Evolutionary conservation across 2,113 vertebrate species (phyloP).

Genomic region (Oryzias celebensis): DNA sequence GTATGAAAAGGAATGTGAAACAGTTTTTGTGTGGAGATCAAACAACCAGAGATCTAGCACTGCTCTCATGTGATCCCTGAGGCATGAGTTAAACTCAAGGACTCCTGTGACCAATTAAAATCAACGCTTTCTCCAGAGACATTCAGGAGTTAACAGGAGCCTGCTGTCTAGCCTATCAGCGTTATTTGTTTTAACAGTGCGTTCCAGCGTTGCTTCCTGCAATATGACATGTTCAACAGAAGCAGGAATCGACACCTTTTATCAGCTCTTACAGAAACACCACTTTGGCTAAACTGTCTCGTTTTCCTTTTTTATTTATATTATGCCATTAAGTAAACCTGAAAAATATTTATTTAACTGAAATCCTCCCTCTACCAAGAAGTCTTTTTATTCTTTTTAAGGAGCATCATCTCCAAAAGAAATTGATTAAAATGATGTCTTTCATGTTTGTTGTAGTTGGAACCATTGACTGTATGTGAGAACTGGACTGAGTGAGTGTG

Average conservation of each 20-base stretch:
- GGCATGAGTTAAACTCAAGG: conserved; percentile 16
- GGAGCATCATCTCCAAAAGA: too few relatives aligned
- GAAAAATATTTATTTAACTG: too few relatives aligned
- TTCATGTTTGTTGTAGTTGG: too few relatives aligned
- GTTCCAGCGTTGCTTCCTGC: conserved; percentile 8
- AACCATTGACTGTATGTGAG: too few relatives aligned
- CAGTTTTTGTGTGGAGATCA: conserved; percentile 20
- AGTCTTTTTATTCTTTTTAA: too few relatives aligned
- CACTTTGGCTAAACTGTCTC: too few relatives aligned
- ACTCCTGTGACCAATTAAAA: conserved; percentile 16
- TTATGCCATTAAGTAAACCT: too few relatives aligned
- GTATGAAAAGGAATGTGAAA: background rate
- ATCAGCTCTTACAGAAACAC: background rate
- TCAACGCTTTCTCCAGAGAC: conserved; percentile 8
- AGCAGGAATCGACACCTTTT: background rate
- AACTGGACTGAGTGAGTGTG: too few relatives aligned
- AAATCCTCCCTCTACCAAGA: too few relatives aligned
- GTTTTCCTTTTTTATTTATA: too few relatives aligned
- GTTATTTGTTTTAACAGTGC: background rate
- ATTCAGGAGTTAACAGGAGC: conserved; percentile 12
- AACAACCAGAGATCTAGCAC: conserved; percentile 9
- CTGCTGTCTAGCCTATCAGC: background rate
- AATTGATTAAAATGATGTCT: too few relatives aligned
- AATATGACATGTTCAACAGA: conserved; percentile 2
- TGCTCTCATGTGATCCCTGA: conserved; percentile 2